Percentiles rank a stretch among this genome's conserved stretches.
These are phyloP conservation scores for Trinectes maculatus DNA, from an alignment of 2,113 vertebrate species.

Conservation along the genomic window DNA sequence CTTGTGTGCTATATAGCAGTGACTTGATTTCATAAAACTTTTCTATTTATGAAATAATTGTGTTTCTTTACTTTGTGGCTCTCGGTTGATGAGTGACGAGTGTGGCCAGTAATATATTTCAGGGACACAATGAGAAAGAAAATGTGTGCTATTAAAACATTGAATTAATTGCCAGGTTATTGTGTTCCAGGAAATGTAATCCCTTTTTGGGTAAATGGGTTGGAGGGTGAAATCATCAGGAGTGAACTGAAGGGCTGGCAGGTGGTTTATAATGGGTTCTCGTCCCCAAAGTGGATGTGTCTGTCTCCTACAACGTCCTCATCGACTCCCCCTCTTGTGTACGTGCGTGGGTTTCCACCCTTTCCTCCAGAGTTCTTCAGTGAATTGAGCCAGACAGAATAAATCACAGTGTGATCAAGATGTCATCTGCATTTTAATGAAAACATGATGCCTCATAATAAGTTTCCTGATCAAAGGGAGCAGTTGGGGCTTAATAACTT, in stretches of 20 bases:
- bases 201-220: slow-evolving; percentile 54
- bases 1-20: too few relatives aligned
- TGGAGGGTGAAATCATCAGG: slow-evolving; percentile 59
- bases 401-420: slow-evolving; percentile 76
- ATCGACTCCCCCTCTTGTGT: slow-evolving; percentile 25
- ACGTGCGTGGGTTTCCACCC: slow-evolving; percentile 24
- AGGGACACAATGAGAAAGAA: slow-evolving; percentile 32
- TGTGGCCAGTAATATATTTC: slow-evolving; percentile 35
- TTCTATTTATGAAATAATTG: background rate
- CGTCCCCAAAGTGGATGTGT: slow-evolving; percentile 64
- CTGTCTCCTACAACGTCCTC: slow-evolving; percentile 31
- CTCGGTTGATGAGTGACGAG: background rate
- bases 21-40: background rate
- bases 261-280: slow-evolving; percentile 73
- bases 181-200: slow-evolving; percentile 63
- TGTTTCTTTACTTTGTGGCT: background rate
- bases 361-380: slow-evolving; percentile 62
- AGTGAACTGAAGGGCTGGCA: slow-evolving; percentile 70
- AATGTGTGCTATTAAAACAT: slow-evolving; percentile 41
- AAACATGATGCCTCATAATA: slow-evolving; percentile 75
- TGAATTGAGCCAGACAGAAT: slow-evolving; percentile 71
- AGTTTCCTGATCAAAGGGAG: slow-evolving; percentile 67
- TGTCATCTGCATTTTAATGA: slow-evolving; percentile 78
- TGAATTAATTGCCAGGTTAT: slow-evolving; percentile 66
- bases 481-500: slow-evolving; percentile 57